Base-by-base conservation (phyloP, 2,888 invertebrate species). In the Steinernema hermaphroditum region DNA sequence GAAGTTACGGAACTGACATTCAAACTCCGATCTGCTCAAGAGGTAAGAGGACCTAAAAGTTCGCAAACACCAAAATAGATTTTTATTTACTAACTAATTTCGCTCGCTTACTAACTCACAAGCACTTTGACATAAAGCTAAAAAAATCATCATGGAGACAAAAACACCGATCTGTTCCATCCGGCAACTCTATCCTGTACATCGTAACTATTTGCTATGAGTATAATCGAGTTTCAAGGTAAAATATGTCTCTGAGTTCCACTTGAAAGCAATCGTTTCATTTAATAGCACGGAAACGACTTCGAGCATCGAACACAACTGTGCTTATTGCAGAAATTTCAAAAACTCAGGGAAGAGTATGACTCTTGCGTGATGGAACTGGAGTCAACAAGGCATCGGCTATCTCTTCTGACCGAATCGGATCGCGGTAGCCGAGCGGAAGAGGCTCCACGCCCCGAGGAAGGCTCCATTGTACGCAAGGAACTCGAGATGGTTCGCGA, bases 321-420 rank as follows among this genome's bases (percentile, higher is more conserved):
- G n/a, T n/a, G n/a, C n/a, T n/a, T n/a, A n/a, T n/a, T n/a, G n/a
- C n/a, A 62, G 62, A 62, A 62, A 62, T 62, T 24, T 19, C 16
- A 32, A 62, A 14, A 73, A 46, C 62, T 80, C n/a, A 71, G 72
- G 57, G 75, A 75, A 49, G 83, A 83, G 69, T 77, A 77, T 37
- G 77, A 78, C 50, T 27, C 57, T 22, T 12, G 72, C 2, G 69
- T 46, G 14, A 29, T 24, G 2, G 77, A 77, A 49, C 41, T 77
- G 37, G 71, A 54, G 16, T n/a, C 32, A 22, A 24, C 70, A 1
- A 72, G 74, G 14, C 69, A 71, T 24, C 71, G 54, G 19, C 62
- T 77, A 2, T 24, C 62, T 2, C 16, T 62, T 29, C 29, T 32
- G 16, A 70, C 41, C 4, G 72, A 73, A 12, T 43, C 44, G 27